Base-by-base conservation (phyloP, 2,113 vertebrate genomes). In the Oreochromis tanganicae region DNA sequence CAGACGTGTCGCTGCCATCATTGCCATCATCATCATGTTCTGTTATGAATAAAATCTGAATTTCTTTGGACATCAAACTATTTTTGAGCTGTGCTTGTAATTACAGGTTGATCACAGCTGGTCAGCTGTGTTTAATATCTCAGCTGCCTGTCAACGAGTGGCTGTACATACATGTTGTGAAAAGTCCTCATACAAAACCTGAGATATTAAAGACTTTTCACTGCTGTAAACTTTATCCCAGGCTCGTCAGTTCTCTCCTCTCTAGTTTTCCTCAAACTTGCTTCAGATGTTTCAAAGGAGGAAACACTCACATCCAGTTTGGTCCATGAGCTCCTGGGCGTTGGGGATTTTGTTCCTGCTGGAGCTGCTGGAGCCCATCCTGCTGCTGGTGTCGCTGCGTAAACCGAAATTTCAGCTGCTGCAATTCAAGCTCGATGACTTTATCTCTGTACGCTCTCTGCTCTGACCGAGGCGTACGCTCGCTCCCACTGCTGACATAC, bases 231-330 rank as follows among this genome's bases (percentile, higher is more conserved):
- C 66, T 43, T 43, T 21, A 14, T 9, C 11, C 4, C 63, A 4
- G 36, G 34, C 10, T 68, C 3, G 6, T 14, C 63, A 24, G 66
- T 4, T 73, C 21, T 71, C 36, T 14, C 6, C 19, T 41, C n/a
- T 73, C 21, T 48, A 48, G 0, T 17, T 48, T 3, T 10, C 38
- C 68, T 73, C 68, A 73, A 46, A 46, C 8, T 17, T 27, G 41
- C 43, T 11, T 48, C 68, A 29, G 41, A 29, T 27, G 21, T 9
- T 48, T 75, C 5, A 48, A 29, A 29, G 41, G 0, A 75, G 21
- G 41, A 75, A 46, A 48, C 24, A 29, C 95, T 96, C 89, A 96
- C 96, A 95, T 4, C 95, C 95, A 1, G 95, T 96, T 83, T 96
- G 94, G 71, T 89, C 21, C 80, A 96, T 88, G 56, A 96, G 90